Evolutionary conservation across 2,113 vertebrate species (phyloP).

Genomic region (Daboia siamensis): DNA sequence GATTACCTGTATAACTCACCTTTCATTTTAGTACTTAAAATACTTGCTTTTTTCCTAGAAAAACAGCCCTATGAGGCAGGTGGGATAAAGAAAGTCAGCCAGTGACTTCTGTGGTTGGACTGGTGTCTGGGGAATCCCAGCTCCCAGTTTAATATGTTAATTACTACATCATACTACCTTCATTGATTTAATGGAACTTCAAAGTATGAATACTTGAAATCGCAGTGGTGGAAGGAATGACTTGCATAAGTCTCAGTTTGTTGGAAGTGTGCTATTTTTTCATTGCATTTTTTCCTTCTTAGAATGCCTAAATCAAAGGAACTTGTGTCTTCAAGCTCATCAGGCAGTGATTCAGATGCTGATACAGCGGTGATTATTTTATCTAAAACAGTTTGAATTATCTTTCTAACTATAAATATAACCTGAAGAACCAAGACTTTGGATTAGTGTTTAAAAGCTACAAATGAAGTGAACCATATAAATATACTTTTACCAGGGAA

Average conservation of each 20-base stretch:
- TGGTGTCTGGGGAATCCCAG: not conserved
- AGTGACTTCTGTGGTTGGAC: not conserved
- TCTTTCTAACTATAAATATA: not conserved
- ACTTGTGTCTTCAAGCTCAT: slow-evolving; percentile 89
- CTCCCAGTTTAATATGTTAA: not conserved
- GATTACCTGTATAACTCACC: not conserved
- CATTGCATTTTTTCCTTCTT: slow-evolving; percentile 44
- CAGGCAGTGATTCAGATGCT: slow-evolving; percentile 91
- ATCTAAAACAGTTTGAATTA: not conserved
- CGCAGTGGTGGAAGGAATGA: not conserved
- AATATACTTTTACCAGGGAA: not conserved
- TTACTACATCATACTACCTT: not conserved
- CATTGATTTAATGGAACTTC: not conserved
- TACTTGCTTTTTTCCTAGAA: not conserved
- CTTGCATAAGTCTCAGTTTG: not conserved
- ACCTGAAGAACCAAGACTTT: not conserved
- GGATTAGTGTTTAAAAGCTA: not conserved
- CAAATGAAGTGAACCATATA: not conserved
- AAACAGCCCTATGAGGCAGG: not conserved
- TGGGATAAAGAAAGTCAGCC: not conserved
- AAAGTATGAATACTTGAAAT: not conserved
- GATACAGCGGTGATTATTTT: slow-evolving; percentile 87
- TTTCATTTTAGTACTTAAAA: not conserved
- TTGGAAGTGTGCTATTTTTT: not conserved
- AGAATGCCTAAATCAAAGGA: slow-evolving; percentile 99